Percentiles rank a stretch among this genome's conserved stretches.
phyloP scores from a whole-genome alignment of 2,888 invertebrate genomes.

The Lycia hirtaria region DNA sequence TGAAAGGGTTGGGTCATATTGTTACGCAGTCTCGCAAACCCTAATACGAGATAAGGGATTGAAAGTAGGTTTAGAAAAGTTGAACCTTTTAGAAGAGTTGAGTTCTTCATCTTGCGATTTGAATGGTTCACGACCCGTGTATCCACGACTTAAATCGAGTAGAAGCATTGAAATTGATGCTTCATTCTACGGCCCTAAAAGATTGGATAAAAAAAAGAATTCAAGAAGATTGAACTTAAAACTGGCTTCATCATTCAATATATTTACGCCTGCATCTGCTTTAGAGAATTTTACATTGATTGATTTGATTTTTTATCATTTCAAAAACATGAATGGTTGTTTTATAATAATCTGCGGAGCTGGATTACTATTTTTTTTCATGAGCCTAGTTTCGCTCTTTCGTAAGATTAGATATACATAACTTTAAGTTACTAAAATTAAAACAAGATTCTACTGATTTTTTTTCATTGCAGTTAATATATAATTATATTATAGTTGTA shows the following conservation, averaged over 20 bases:
- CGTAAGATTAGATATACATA: neutral
- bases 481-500: no score
- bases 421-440: neutral
- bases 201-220: neutral
- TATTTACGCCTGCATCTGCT: neutral
- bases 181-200: constrained; percentile 5
- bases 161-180: neutral
- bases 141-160: no score
- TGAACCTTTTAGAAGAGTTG: no score
- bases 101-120: no score
- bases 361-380: neutral
- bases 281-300: neutral
- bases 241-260: neutral
- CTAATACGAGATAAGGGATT: no score
- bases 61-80: no score
- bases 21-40: no score
- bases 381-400: neutral
- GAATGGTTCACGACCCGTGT: no score
- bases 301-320: neutral
- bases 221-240: constrained; percentile 1
- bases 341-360: neutral
- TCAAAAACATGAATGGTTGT: neutral
- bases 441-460: no score
- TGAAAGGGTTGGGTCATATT: neutral
- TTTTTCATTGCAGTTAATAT: no score